Evolutionary conservation across 1,140 invertebrate genomes (phyloP), one percentile per base, ranked within the genome.

Genomic region (Orius insidiosus): DNA sequence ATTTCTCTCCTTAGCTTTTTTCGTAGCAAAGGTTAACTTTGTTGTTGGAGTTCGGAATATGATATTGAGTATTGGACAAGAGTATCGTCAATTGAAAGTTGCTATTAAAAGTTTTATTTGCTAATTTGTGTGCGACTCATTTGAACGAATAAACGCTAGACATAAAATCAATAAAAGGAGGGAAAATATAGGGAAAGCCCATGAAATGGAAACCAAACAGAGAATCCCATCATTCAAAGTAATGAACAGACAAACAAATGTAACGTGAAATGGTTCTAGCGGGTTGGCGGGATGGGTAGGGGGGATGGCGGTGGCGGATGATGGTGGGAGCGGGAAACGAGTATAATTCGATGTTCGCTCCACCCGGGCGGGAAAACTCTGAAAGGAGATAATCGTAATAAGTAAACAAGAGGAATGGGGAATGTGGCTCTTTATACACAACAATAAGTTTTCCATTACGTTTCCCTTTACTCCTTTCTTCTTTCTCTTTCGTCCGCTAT

Each of bases 321-420:
- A 24, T 24, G 24, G 24, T 24, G 24, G 24, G 24, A 7, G 24
- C 24, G 24, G 24, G 7, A 24, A 24, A 24, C 24, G 24, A 24
- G 24, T 24, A 24, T 24, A 24, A 24, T 24, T 24, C 24, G 24
- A 24, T 24, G 24, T 24, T 24, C 24, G 24, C 11, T 40, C 38
- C 9, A 40, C 38, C 11, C 9, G 16, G 38, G 16, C 16, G 16
- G 38, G 38, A 40, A 40, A 40, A 18, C 16, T 18, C 16, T 18
- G 38, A 40, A 18, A 18, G 38, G 38, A 40, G 16, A 40, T 40
- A 18, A 40, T 40, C 11, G 38, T 40, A 36, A 40, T 40, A 40
- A 40, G 38, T 40, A 40, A 40, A 40, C 38, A 40, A 18, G 38
- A 40, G 38, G 38, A 40, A 40, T 40, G 38, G 11, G 38, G 11